Evolutionary conservation across 2,888 invertebrate genomes (phyloP).

Genomic region (Escarpia spicata): DNA sequence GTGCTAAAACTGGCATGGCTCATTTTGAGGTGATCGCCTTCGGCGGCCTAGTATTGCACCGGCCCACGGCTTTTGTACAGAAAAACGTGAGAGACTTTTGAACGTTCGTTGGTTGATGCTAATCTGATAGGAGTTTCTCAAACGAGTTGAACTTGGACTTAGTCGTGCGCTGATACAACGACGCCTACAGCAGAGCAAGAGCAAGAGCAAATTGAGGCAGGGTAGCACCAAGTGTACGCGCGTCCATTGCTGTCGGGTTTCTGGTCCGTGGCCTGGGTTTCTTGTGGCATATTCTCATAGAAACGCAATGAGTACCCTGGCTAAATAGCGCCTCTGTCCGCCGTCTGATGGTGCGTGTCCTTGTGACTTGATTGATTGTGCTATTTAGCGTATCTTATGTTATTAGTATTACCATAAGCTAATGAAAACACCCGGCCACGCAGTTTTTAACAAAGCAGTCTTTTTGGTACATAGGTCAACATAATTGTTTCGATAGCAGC

Average conservation of each 20-base stretch:
- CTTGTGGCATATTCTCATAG: not conserved
- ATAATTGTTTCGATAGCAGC: not conserved
- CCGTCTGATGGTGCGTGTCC: not conserved
- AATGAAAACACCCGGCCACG: not conserved
- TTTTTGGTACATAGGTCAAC: not conserved
- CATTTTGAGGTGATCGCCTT: too few relatives aligned
- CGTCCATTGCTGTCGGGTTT: not conserved
- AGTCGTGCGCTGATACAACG: not conserved
- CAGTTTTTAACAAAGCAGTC: not conserved
- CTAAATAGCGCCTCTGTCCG: not conserved
- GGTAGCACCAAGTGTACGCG: not conserved
- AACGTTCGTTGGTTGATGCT: not conserved
- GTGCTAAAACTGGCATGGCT: too few relatives aligned
- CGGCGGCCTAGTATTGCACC: too few relatives aligned
- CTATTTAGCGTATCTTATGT: too few relatives aligned
- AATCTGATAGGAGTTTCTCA: not conserved
- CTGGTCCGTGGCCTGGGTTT: not conserved
- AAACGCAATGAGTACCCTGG: not conserved
- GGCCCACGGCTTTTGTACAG: too few relatives aligned
- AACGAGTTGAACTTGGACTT: not conserved
- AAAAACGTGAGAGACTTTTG: too few relatives aligned
- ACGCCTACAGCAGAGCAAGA: not conserved
- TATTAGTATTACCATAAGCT: not conserved
- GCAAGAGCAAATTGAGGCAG: not conserved
- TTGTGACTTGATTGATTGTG: not conserved